Percentiles rank a stretch among this genome's conserved stretches.
phyloP scores from a whole-genome alignment of 2,113 vertebrate species.

The Takifugu flavidus region DNA sequence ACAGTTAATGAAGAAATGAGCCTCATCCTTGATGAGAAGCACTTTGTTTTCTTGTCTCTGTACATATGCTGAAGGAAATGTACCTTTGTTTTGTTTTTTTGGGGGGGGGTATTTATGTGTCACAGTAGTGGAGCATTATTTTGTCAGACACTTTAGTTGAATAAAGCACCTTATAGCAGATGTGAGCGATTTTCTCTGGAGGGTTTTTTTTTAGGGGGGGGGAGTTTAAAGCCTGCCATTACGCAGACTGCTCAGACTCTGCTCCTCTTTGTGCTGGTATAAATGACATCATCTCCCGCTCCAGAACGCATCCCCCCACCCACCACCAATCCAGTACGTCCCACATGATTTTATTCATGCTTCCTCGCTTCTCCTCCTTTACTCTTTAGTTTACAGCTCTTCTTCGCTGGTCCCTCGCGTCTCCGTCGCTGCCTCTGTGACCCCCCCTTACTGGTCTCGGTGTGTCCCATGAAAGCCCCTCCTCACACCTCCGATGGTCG shows the following conservation, averaged over 20 bases:
- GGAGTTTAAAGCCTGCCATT: constrained; percentile 29
- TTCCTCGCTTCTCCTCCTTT: constrained; percentile 28
- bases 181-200: constrained; percentile 52
- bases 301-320: constrained; percentile 32
- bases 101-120: constrained; percentile 44
- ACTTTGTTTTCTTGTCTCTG: constrained; percentile 50
- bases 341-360: constrained; percentile 54
- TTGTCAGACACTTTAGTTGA: constrained; percentile 71
- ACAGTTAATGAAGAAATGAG: constrained; percentile 22
- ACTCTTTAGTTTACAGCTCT: neutral
- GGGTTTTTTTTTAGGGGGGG: constrained; percentile 4
- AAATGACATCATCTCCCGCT: constrained; percentile 72
- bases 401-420: constrained; percentile 11
- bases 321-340: constrained; percentile 47
- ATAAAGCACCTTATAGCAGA: constrained; percentile 81
- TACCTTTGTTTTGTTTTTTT: constrained; percentile 56
- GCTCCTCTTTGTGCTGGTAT: constrained; percentile 62
- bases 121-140: constrained; percentile 56
- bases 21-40: constrained; percentile 48
- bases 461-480: constrained; percentile 37
- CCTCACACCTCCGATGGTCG: constrained; percentile 13
- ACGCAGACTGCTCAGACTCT: constrained; percentile 47
- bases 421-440: constrained; percentile 16
- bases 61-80: constrained; percentile 52
- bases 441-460: constrained; percentile 31